Evolutionary conservation across 2,113 vertebrate genomes (phyloP).

Genomic region (Neomonachus schauinslandi): DNA sequence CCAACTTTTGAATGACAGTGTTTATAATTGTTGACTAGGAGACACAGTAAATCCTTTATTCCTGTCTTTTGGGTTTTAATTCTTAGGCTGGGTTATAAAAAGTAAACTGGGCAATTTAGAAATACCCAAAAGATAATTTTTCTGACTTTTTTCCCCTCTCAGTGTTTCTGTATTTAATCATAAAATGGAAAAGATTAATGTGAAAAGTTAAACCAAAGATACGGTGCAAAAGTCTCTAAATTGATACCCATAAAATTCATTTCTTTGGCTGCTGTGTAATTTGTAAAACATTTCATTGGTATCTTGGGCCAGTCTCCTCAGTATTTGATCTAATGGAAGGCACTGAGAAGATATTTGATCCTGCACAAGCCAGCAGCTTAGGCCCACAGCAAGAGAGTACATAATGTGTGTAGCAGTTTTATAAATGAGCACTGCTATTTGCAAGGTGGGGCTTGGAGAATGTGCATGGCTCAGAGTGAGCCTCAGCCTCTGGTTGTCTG

Average conservation of each 20-base stretch:
- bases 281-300: not conserved
- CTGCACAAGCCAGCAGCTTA: not conserved
- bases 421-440: not conserved
- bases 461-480: not conserved
- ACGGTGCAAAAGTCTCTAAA: not conserved
- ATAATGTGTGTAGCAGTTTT: not conserved
- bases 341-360: not conserved
- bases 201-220: not conserved
- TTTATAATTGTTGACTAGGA: slow-evolving; percentile 36
- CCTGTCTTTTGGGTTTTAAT: slow-evolving; percentile 25
- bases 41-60: slow-evolving; percentile 55
- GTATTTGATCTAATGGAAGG: slow-evolving; percentile 29
- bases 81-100: slow-evolving; percentile 29
- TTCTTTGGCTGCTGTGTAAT: slow-evolving; percentile 37
- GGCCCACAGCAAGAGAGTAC: not conserved
- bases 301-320: not conserved
- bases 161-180: slow-evolving; percentile 18
- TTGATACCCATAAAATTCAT: slow-evolving; percentile 33
- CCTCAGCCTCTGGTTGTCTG: not conserved
- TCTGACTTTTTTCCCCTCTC: not conserved
- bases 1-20: slow-evolving; percentile 26
- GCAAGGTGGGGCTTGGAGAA: not conserved
- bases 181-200: slow-evolving; percentile 52
- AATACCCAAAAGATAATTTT: not conserved
- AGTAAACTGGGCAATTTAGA: slow-evolving; percentile 32